Evolutionary conservation across 2,797 vertebrate species (phyloP).

Genomic region (Netta rufina): DNA sequence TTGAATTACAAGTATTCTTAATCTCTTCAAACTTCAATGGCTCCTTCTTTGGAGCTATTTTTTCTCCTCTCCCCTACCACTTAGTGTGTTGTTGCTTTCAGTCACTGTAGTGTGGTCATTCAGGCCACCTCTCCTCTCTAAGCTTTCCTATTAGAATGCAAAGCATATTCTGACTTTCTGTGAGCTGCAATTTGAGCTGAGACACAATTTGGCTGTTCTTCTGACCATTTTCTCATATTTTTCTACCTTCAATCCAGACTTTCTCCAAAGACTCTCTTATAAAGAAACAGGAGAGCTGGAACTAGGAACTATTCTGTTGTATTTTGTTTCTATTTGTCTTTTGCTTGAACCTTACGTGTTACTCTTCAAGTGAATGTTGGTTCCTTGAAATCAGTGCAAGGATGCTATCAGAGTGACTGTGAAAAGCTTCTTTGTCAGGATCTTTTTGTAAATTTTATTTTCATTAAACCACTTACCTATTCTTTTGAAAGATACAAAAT

Average conservation of each 20-base stretch:
- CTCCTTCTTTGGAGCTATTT: neutral
- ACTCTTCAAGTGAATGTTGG: neutral
- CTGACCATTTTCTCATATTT: neutral
- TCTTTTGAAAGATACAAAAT: neutral
- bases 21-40: neutral
- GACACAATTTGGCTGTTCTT: neutral
- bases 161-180: neutral
- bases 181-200: neutral
- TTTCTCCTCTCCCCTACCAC: neutral
- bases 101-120: neutral
- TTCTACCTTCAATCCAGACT: neutral
- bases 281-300: neutral
- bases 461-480: neutral
- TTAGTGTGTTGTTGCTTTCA: neutral
- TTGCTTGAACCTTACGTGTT: neutral
- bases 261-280: neutral
- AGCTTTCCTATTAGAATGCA: neutral
- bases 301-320: neutral
- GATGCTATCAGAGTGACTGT: neutral
- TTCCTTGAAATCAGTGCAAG: neutral
- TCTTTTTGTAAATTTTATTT: neutral
- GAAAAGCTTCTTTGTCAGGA: neutral
- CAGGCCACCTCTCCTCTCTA: neutral
- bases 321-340: neutral
- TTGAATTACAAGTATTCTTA: neutral